Base-by-base conservation (phyloP, 2,888 invertebrate genomes). In the Apamea monoglypha region DNA sequence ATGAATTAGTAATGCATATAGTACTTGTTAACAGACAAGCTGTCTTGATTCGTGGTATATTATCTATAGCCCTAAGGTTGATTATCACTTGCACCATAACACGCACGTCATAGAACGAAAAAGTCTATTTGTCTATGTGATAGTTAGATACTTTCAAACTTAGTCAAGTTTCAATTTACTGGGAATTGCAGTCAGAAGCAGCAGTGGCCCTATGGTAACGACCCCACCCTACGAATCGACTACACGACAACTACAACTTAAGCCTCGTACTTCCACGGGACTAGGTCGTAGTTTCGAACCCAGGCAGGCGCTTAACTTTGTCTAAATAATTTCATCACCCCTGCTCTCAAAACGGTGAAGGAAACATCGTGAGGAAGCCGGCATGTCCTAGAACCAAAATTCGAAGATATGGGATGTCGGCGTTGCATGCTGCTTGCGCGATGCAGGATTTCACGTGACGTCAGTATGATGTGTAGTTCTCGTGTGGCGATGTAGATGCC, bases 1-100 rank as follows among this genome's bases (percentile, higher is more conserved):
- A 66, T 73, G 4, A 40, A 66, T 50, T 56, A 80, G 53, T 56
- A 47, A 66, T 56, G 8, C 44, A 53, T 70, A n/a, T 32, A 5
- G 21, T 44, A 18, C 25, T 32, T n/a, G 2, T 40, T 21, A 61
- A 78, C 25, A 40, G 14, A 25, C 10, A 32, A 29, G 8, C 12
- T 64, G 50, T 25, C 18, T n/a, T n/a, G 3, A 25, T 53, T 64
- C 7, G 12, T 32, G 14, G 10, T 32, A 25, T 53, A 14, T 59
- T 59, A n/a, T n/a, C 12, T 8, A 61, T 29, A 16, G 18, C 18
- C 18, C 4, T 32, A 21, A 32, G 21, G 4, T 32, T 10, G 18
- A 18, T 18, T 63, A 18, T 63, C 32, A 7, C 8, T 8, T 63
- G 18, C 16, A 47, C 47, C 47, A 47, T 50, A 50, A 50, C 2